Evolutionary conservation across 53 echinoderm and acorn worm species (phyloP).

Genomic region (Paracentrotus lividus): DNA sequence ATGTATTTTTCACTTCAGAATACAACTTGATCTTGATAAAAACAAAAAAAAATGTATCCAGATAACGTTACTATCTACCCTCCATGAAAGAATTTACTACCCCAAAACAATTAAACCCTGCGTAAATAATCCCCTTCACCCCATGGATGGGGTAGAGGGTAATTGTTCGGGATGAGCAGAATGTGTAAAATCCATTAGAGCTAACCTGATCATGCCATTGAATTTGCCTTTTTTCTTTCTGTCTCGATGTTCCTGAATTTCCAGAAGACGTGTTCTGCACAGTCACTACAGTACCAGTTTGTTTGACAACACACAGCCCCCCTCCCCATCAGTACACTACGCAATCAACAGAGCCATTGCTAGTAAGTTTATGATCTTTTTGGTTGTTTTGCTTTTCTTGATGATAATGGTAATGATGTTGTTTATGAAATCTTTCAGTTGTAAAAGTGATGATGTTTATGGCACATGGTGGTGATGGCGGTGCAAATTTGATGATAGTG

Average conservation of each 20-base stretch:
- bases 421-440: neutral
- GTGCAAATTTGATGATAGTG: slow-evolving; percentile 40
- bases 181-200: no score
- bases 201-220: neutral
- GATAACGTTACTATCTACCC: no score
- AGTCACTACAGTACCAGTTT: slow-evolving; percentile 81
- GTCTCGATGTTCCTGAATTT: neutral
- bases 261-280: slow-evolving; percentile 73
- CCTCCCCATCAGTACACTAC: slow-evolving; percentile 81
- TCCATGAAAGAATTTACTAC: no score
- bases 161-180: no score
- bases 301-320: slow-evolving; percentile 85
- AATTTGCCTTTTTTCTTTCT: neutral
- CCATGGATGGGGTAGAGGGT: no score
- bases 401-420: neutral
- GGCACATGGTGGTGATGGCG: slow-evolving; percentile 18
- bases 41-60: no score
- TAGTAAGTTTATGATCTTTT: slow-evolving; percentile 64
- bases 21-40: no score
- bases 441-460: neutral
- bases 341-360: slow-evolving; percentile 94
- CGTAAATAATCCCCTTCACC: no score
- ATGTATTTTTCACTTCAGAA: no score
- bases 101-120: no score
- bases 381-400: neutral